phyloP scores from a whole-genome alignment of 1,140 invertebrate species.

The Maniola jurtina region DNA sequence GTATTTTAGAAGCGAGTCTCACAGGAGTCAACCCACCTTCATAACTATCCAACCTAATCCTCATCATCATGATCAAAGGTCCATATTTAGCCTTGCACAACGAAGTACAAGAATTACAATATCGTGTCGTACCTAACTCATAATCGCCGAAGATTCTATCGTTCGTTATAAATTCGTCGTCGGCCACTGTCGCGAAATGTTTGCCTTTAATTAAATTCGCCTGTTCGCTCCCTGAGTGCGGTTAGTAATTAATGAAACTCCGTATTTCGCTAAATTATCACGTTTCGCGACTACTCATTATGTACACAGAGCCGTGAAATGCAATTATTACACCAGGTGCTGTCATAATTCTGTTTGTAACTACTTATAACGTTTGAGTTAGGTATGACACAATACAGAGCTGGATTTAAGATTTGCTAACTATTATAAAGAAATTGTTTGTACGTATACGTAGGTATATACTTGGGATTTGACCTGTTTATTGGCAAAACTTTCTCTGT shows the following conservation, averaged over 20 bases:
- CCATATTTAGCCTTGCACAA: too few relatives aligned
- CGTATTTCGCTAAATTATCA: slow-evolving; percentile 39
- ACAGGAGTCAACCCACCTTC: too few relatives aligned
- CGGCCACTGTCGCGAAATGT: slow-evolving; percentile 34
- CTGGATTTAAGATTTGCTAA: background rate
- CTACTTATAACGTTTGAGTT: slow-evolving; percentile 7
- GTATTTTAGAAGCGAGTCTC: too few relatives aligned
- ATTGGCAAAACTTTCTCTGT: too few relatives aligned
- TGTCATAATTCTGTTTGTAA: slow-evolving; percentile 14
- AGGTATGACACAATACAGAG: background rate
- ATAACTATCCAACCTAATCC: too few relatives aligned
- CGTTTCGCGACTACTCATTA: slow-evolving; percentile 33
- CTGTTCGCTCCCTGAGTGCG: slow-evolving; percentile 31
- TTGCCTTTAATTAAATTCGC: slow-evolving; percentile 55
- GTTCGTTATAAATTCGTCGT: slow-evolving; percentile 6
- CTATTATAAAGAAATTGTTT: too few relatives aligned
- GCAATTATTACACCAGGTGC: slow-evolving; percentile 18
- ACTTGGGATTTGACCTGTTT: too few relatives aligned
- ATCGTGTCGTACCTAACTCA: background rate
- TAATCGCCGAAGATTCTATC: background rate
- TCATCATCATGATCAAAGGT: too few relatives aligned
- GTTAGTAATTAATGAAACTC: slow-evolving; percentile 44
- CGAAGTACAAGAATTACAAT: too few relatives aligned
- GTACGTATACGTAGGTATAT: too few relatives aligned
- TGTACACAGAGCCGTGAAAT: slow-evolving; percentile 22